phyloP scores from a whole-genome alignment of 2,888 invertebrate species.

The Cotesia congregata region DNA sequence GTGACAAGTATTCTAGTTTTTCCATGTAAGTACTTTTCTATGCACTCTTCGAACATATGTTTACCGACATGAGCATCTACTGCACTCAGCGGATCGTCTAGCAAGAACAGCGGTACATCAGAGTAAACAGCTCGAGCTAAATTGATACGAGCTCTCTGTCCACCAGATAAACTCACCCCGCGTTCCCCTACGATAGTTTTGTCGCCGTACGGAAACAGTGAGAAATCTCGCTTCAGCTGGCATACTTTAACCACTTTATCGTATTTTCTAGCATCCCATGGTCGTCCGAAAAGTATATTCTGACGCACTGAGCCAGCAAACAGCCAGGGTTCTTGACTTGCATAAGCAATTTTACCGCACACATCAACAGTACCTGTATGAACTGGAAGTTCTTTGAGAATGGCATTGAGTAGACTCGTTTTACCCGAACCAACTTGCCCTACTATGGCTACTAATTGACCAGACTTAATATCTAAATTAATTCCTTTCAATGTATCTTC shows the following conservation, averaged over 20 bases:
- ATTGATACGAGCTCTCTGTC: conserved; percentile 82
- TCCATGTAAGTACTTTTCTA: conserved; percentile 74
- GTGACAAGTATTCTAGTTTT: conserved; percentile 75
- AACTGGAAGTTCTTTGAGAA: conserved; percentile 83
- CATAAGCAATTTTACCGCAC: conserved; percentile 81
- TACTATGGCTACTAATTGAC: conserved; percentile 76
- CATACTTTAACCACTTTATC: conserved; percentile 80
- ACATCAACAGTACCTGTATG: conserved; percentile 75
- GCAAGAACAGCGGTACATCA: conserved; percentile 86
- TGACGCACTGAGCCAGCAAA: conserved; percentile 88
- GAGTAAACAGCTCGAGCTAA: conserved; percentile 90
- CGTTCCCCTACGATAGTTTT: conserved; percentile 89
- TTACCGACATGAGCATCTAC: conserved; percentile 94
- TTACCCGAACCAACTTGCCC: conserved; percentile 83
- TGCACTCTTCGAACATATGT: conserved; percentile 88
- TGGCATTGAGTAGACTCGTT: conserved; percentile 77
- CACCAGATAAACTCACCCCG: conserved; percentile 87
- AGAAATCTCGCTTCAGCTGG: conserved; percentile 82
- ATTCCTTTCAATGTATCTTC: conserved; percentile 72
- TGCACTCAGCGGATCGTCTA: conserved; percentile 93
- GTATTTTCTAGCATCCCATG: conserved; percentile 78
- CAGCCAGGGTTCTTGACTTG: conserved; percentile 91
- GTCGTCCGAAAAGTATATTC: conserved; percentile 91
- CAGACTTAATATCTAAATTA: conserved; percentile 71
- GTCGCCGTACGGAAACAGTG: conserved; percentile 84